A percentile compares a stretch with the other conserved stretches of the same genome.
Evolutionary conservation across 2,113 vertebrate species (phyloP).

Genomic region (Hassar affinis): DNA sequence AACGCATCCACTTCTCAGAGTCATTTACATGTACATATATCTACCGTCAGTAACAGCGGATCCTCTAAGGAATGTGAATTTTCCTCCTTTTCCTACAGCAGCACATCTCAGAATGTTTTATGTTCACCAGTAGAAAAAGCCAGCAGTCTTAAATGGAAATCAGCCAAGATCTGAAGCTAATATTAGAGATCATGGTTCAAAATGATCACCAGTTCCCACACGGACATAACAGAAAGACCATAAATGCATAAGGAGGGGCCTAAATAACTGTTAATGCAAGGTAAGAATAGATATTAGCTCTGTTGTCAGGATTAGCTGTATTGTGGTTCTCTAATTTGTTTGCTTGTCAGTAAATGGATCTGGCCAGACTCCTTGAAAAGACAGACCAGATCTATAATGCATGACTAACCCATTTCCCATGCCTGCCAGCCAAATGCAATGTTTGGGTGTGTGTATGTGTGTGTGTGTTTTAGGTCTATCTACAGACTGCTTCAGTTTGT

Average conservation of each 20-base stretch:
- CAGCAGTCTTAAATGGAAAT: neutral
- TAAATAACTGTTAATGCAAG: neutral
- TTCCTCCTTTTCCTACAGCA: too few species aligned
- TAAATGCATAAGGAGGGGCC: neutral
- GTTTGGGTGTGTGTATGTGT: neutral
- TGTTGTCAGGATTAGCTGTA: neutral
- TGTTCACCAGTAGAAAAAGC: too few species aligned
- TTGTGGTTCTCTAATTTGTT: neutral
- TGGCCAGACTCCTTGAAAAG: constrained; percentile 13
- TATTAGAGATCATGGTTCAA: neutral
- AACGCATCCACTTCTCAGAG: neutral
- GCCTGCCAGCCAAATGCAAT: constrained; percentile 43
- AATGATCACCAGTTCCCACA: neutral
- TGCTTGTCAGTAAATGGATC: constrained; percentile 12
- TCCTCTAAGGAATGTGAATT: neutral
- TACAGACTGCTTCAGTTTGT: neutral
- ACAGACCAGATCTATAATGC: constrained; percentile 60
- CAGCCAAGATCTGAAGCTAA: neutral
- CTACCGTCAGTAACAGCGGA: neutral
- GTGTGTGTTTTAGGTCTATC: neutral
- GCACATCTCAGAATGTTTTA: too few species aligned
- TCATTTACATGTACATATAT: neutral
- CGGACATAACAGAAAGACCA: neutral
- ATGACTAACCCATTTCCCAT: constrained; percentile 64
- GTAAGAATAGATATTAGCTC: neutral